Percentiles rank a stretch among this genome's conserved stretches.
These are phyloP conservation scores for Ctenodactylus gundi DNA, from an alignment of 2,113 vertebrate genomes.

Conservation along the genomic window DNA sequence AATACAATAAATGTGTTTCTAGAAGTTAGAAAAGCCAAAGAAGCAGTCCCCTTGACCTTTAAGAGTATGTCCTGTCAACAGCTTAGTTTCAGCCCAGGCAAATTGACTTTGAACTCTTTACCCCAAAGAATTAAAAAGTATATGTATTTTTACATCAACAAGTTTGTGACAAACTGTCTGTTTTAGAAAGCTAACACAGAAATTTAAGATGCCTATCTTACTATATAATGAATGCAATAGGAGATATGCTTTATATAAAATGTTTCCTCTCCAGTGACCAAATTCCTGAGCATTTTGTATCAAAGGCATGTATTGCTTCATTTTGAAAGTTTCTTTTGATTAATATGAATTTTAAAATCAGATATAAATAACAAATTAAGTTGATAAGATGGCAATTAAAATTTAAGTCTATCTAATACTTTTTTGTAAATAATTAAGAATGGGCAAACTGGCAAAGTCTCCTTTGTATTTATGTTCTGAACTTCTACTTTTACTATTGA, in stretches of 20 bases:
- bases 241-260: neutral
- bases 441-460: neutral
- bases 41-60: neutral
- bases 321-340: conserved; percentile 35
- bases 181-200: neutral
- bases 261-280: neutral
- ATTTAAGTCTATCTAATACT: neutral
- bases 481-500: neutral
- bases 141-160: neutral
- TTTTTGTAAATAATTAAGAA: neutral
- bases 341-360: conserved; percentile 50
- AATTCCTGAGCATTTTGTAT: neutral
- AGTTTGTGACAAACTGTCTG: neutral
- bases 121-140: neutral
- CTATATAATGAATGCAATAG: neutral
- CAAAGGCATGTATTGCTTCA: neutral
- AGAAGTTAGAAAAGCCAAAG: neutral
- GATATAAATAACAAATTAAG: neutral
- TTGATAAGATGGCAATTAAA: neutral
- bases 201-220: neutral
- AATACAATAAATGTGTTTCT: neutral
- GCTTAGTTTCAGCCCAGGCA: neutral
- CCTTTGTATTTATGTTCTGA: conserved; percentile 18
- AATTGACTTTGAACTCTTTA: neutral
- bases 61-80: neutral